These are phyloP conservation scores for Phoxinus phoxinus DNA, from an alignment of 2,113 vertebrate species.

Conservation along the genomic window DNA sequence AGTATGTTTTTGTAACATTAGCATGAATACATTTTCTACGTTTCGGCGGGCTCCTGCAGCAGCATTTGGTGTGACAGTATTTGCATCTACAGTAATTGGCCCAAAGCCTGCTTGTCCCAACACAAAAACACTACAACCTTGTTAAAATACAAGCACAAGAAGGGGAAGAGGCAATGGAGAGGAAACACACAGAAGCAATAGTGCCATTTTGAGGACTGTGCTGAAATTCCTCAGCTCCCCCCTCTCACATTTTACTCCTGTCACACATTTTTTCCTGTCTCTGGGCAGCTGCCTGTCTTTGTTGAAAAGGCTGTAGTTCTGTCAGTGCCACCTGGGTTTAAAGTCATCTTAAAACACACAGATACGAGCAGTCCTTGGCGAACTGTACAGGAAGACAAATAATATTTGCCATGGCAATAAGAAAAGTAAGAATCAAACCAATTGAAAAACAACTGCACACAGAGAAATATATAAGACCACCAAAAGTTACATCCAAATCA, in stretches of 20 bases:
- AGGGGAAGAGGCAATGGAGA: neutral
- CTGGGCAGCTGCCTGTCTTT: neutral
- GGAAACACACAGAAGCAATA: neutral
- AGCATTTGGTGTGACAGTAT: neutral
- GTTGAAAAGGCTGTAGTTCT: slow-evolving; percentile 5
- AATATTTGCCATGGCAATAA: neutral
- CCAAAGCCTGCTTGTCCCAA: neutral
- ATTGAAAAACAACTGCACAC: neutral
- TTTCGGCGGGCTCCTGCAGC: neutral
- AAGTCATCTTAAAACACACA: neutral
- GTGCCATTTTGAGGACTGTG: neutral
- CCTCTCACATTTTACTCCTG: neutral
- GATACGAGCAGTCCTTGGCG: neutral
- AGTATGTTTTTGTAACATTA: slow-evolving; percentile 10
- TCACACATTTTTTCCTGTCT: too few relatives aligned
- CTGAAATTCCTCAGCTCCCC: neutral
- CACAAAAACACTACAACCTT: neutral
- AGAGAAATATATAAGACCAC: neutral
- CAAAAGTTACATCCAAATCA: too few relatives aligned
- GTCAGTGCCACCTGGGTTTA: neutral
- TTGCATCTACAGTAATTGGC: neutral
- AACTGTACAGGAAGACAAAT: neutral
- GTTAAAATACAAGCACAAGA: neutral
- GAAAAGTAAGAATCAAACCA: neutral
- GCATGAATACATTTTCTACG: neutral